Conservation (phyloP, 1,140 invertebrate genomes). For the Drosophila pallidifrons region DNA sequence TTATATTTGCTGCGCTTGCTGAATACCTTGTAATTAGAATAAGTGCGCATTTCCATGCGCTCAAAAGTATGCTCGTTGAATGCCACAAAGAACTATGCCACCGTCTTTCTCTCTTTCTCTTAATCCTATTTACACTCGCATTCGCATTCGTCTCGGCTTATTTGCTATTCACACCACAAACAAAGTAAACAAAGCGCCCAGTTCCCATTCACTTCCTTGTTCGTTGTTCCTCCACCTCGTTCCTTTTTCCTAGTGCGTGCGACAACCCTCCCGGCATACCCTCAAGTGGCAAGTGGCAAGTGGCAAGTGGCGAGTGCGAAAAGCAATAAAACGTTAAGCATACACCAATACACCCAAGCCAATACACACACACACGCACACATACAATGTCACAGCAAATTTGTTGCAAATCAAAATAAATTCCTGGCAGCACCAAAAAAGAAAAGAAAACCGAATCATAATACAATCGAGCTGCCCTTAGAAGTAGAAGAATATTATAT, state of each 20-base stretch:
- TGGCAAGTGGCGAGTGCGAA: constrained; percentile 65
- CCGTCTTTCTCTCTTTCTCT: not conserved
- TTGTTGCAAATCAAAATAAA: constrained; percentile 83
- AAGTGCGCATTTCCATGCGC: constrained; percentile 15
- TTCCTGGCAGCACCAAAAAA: constrained; percentile 57
- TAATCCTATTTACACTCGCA: not conserved
- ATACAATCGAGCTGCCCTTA: not conserved
- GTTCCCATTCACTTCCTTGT: constrained; percentile 4
- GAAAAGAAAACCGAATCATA: constrained; percentile 51
- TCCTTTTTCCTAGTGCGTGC: constrained; percentile 16
- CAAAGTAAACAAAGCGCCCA: constrained; percentile 73
- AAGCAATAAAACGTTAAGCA: constrained; percentile 75
- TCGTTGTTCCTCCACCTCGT: not conserved
- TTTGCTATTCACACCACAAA: constrained; percentile 81
- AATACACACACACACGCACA: constrained; percentile 44
- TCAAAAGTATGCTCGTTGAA: constrained; percentile 40
- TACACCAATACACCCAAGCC: constrained; percentile 23
- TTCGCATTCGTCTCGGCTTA: constrained; percentile 71
- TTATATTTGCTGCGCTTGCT: constrained; percentile 65
- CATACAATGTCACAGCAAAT: constrained; percentile 70
- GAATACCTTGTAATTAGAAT: constrained; percentile 68
- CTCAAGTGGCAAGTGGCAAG: constrained; percentile 51
- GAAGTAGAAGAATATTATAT: not conserved
- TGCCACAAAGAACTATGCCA: not conserved
- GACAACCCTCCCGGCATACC: constrained; percentile 58